phyloP scores from a whole-genome alignment of 2,113 vertebrate genomes.

The Tachysurus fulvidraco region DNA sequence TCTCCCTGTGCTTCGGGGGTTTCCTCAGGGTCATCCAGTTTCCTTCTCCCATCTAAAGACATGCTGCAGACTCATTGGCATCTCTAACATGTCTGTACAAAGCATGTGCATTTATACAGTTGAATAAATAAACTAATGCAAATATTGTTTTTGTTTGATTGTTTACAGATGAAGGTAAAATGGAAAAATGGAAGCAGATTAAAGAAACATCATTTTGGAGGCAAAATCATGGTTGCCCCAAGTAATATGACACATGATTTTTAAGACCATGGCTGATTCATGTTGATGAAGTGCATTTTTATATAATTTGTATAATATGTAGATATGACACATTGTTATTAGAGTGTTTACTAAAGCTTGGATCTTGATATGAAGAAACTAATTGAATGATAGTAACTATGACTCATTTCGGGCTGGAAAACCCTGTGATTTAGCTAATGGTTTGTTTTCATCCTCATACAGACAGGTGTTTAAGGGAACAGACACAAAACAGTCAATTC shows the following conservation, averaged over 20 bases:
- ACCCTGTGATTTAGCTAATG: background rate
- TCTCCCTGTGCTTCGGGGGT: too few relatives aligned
- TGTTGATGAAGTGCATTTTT: background rate
- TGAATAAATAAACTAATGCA: too few relatives aligned
- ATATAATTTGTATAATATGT: background rate
- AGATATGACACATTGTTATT: background rate
- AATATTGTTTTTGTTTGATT: too few relatives aligned
- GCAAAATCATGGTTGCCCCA: background rate
- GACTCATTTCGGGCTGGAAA: background rate
- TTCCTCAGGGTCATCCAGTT: too few relatives aligned
- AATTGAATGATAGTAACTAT: background rate
- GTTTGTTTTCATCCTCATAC: background rate
- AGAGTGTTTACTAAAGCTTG: background rate
- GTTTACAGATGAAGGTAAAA: too few relatives aligned
- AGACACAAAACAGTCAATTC: background rate
- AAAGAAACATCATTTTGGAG: too few relatives aligned
- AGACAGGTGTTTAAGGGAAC: background rate
- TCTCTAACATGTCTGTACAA: too few relatives aligned
- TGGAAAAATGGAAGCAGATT: too few relatives aligned
- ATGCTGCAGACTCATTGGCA: too few relatives aligned
- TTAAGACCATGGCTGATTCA: background rate
- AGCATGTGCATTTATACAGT: too few relatives aligned
- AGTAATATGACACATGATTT: background rate
- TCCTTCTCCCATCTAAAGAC: too few relatives aligned
- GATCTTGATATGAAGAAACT: background rate